phyloP scores from a whole-genome alignment of 2,888 invertebrate species.

The Diarsia dahlii region DNA sequence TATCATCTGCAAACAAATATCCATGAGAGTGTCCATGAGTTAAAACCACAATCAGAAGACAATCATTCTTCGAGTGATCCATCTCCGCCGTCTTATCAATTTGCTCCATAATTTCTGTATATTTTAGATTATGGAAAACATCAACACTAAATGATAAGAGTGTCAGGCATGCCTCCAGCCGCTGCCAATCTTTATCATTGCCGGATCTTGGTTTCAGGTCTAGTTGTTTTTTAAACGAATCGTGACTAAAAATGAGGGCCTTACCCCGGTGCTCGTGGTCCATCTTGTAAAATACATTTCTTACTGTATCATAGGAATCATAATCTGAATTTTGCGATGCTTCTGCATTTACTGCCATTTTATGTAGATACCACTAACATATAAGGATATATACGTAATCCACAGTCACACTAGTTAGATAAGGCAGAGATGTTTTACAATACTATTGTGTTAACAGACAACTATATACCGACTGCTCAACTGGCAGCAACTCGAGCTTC shows the following conservation, averaged over 20 bases:
- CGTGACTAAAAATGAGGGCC: constrained; percentile 97
- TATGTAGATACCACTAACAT: neutral
- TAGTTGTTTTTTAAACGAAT: constrained; percentile 92
- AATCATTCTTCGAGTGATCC: constrained; percentile 96
- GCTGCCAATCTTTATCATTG: constrained; percentile 95
- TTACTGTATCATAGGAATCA: neutral
- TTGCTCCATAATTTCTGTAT: constrained; percentile 92
- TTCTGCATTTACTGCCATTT: constrained; percentile 31
- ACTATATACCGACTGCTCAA: neutral
- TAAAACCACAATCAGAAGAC: constrained; percentile 95
- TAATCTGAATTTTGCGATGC: neutral
- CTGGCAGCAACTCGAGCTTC: neutral
- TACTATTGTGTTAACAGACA: neutral
- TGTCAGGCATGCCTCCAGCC: constrained; percentile 92
- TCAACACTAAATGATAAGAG: constrained; percentile 93
- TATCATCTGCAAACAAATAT: constrained; percentile 96
- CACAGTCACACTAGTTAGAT: neutral
- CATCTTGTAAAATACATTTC: constrained; percentile 94
- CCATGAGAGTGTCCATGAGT: constrained; percentile 96
- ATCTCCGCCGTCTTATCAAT: constrained; percentile 92
- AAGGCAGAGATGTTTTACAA: neutral
- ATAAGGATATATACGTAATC: no score
- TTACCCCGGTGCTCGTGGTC: constrained; percentile 94
- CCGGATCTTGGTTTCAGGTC: constrained; percentile 92
- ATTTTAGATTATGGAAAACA: constrained; percentile 93